phyloP scores from a whole-genome alignment of 1,140 invertebrate species.

The Glossosoma conforme region DNA sequence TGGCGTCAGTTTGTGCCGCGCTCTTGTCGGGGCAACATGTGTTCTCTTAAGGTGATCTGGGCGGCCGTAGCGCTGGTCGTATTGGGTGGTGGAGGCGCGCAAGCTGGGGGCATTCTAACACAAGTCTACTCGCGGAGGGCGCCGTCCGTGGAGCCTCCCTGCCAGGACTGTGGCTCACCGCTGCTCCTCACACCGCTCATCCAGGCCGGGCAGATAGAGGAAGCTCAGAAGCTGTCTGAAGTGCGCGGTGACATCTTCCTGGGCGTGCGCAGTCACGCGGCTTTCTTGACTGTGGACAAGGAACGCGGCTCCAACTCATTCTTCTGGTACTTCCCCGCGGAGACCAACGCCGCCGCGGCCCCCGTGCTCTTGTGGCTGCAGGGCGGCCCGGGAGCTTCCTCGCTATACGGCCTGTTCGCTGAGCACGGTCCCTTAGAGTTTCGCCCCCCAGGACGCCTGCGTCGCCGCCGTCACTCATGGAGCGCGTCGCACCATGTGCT shows the following conservation, averaged over 20 bases:
- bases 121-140: conserved; percentile 38
- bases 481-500: conserved; percentile 67
- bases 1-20: not conserved
- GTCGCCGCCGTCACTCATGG: conserved; percentile 67
- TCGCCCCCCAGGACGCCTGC: conserved; percentile 50
- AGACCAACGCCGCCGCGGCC: conserved; percentile 42
- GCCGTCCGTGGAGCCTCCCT: conserved; percentile 30
- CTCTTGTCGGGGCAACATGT: not conserved
- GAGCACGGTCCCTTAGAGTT: conserved; percentile 77
- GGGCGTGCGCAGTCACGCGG: conserved; percentile 51
- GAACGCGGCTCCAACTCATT: conserved; percentile 64
- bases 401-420: conserved; percentile 73
- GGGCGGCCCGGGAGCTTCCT: conserved; percentile 74
- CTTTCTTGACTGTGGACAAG: conserved; percentile 68
- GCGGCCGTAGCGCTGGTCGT: not conserved
- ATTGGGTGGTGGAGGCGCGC: no score
- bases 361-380: conserved; percentile 73
- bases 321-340: conserved; percentile 74
- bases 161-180: conserved; percentile 54
- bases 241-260: conserved; percentile 37
- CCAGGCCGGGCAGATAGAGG: conserved; percentile 45
- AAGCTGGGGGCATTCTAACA: conserved; percentile 31
- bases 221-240: conserved; percentile 38
- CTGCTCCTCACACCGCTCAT: conserved; percentile 63
- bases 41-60: not conserved